Evolutionary conservation across 2,888 invertebrate species (phyloP).

Genomic region (Xanthorhoe designata): DNA sequence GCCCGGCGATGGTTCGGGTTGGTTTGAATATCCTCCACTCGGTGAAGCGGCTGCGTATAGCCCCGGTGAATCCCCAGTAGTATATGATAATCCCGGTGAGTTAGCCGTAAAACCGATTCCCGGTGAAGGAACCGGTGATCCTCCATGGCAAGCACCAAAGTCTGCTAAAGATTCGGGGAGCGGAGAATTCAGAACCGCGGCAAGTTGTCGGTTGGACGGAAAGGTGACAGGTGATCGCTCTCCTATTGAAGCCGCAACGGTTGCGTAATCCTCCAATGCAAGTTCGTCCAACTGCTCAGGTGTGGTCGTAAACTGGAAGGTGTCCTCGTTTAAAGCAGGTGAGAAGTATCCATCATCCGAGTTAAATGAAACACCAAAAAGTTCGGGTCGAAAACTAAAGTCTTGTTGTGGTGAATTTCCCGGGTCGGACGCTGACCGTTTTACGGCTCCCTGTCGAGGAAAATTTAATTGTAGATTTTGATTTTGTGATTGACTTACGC

Average conservation of each 20-base stretch:
- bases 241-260: constrained; percentile 84
- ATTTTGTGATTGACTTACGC: constrained; percentile 8
- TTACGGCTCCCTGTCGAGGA: constrained; percentile 83
- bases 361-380: constrained; percentile 88
- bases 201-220: constrained; percentile 89
- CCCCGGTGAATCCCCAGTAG: constrained; percentile 86
- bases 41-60: constrained; percentile 75
- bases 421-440: constrained; percentile 90
- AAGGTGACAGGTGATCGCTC: constrained; percentile 85
- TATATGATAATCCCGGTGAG: constrained; percentile 91
- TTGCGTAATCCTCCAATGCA: constrained; percentile 87
- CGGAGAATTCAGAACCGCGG: constrained; percentile 91
- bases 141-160: constrained; percentile 92
- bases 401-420: constrained; percentile 87
- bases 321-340: constrained; percentile 90
- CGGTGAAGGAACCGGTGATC: constrained; percentile 83
- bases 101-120: constrained; percentile 75
- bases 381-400: constrained; percentile 86
- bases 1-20: constrained; percentile 87
- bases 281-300: constrained; percentile 88
- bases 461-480: constrained; percentile 9
- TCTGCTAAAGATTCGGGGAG: constrained; percentile 92
- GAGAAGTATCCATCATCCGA: constrained; percentile 88
- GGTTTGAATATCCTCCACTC: constrained; percentile 73
- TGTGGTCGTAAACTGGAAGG: constrained; percentile 87